Percentiles rank a stretch among this genome's conserved stretches.
These are phyloP conservation scores for Gonatopus flavifemur DNA, from an alignment of 1,140 invertebrate genomes.

Conservation along the genomic window DNA sequence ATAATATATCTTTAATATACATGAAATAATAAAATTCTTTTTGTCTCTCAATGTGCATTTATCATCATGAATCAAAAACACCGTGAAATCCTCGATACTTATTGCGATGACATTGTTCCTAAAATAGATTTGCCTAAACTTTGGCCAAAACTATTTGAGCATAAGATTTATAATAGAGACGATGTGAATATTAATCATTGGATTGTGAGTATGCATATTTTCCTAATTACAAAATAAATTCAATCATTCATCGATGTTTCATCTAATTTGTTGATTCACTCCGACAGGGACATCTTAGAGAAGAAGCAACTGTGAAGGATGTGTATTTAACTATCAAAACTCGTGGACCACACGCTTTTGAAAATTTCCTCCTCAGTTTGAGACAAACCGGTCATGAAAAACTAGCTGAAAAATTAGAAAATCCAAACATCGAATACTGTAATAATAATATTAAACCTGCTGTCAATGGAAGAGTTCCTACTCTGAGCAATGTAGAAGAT, in stretches of 20 bases:
- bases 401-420: conserved; percentile 30
- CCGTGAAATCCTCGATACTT: conserved; percentile 31
- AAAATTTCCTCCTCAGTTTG: conserved; percentile 32
- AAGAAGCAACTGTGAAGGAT: conserved; percentile 21
- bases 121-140: conserved; percentile 29
- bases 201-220: conserved; percentile 29
- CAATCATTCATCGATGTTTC: not conserved
- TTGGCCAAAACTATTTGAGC: conserved; percentile 37
- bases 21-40: no score
- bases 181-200: conserved; percentile 38
- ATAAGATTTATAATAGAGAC: conserved; percentile 36
- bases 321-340: conserved; percentile 38
- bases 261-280: not conserved
- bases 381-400: conserved; percentile 29
- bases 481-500: no score
- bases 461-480: no score
- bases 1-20: no score
- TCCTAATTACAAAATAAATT: not conserved
- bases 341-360: conserved; percentile 41
- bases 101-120: conserved; percentile 22
- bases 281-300: conserved; percentile 24
- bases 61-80: conserved; percentile 34
- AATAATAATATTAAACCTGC: no score
- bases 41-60: no score
- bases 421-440: no score